A percentile compares a stretch with the other conserved stretches of the same genome.
Evolutionary conservation across 2,888 invertebrate species (phyloP).

Genomic region (Chymomyza caudatula): DNA sequence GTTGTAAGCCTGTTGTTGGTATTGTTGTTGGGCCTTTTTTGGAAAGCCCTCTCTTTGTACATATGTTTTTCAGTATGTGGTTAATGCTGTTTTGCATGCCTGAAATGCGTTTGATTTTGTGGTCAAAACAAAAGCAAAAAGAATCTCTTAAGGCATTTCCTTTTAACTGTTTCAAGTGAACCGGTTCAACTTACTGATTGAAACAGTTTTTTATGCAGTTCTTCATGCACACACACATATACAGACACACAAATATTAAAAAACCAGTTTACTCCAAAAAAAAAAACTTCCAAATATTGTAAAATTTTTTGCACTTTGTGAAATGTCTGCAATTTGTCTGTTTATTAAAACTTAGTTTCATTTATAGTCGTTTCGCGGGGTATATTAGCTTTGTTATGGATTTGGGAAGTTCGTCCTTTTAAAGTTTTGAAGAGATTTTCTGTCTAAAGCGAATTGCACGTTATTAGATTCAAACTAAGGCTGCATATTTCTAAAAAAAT

Average conservation of each 20-base stretch:
- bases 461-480: no score
- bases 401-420: no score
- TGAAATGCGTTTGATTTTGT: background rate
- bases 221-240: constrained; percentile 28
- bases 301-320: background rate
- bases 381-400: no score
- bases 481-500: no score
- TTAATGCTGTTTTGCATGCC: background rate
- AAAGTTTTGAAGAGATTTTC: no score
- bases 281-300: background rate
- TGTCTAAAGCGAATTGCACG: no score
- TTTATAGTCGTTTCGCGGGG: no score
- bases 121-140: background rate
- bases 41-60: constrained; percentile 24
- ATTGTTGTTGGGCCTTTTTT: constrained; percentile 18
- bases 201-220: background rate
- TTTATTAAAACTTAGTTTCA: no score
- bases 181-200: background rate
- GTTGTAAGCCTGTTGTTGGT: background rate
- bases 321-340: background rate
- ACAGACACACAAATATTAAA: constrained; percentile 30
- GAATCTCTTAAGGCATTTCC: background rate
- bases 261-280: constrained; percentile 65
- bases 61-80: background rate
- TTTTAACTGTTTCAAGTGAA: background rate